A percentile compares a stretch with the other conserved stretches of the same genome.
phyloP scores from a whole-genome alignment of 2,113 vertebrate species.

The Rhinolophus sinicus region DNA sequence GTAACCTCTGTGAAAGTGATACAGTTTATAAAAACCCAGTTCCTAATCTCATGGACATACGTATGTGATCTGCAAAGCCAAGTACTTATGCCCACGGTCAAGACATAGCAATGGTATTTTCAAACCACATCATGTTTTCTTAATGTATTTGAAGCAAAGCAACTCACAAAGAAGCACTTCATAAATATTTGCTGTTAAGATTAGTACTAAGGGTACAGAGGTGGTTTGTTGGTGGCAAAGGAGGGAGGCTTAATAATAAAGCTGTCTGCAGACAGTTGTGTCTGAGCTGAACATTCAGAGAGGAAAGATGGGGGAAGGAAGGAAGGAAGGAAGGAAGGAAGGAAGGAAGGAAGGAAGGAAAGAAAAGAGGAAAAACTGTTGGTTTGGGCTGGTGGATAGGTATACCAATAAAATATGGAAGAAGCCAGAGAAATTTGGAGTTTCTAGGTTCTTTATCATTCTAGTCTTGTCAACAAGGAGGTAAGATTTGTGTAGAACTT shows the following conservation, averaged over 20 bases:
- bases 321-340: rapidly evolving
- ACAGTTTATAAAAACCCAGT: neutral
- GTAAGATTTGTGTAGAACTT: neutral
- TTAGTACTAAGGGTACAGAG: neutral
- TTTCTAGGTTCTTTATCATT: neutral
- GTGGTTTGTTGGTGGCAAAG: neutral
- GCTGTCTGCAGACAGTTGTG: neutral
- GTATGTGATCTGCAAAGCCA: neutral
- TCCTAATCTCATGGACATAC: neutral
- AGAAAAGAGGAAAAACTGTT: neutral
- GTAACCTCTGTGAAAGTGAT: neutral
- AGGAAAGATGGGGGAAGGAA: neutral
- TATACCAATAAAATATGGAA: neutral
- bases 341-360: neutral
- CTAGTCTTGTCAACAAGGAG: neutral
- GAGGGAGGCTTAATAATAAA: neutral
- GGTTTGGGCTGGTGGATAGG: neutral
- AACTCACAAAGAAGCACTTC: neutral
- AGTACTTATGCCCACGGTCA: neutral
- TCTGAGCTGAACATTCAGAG: neutral
- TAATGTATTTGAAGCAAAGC: slow-evolving; percentile 52
- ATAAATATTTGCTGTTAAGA: slow-evolving; percentile 42
- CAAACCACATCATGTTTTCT: slow-evolving; percentile 60
- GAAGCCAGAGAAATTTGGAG: neutral
- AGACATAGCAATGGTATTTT: neutral